phyloP scores from a whole-genome alignment of 1,140 invertebrate genomes.

The Drosophila virilis region DNA sequence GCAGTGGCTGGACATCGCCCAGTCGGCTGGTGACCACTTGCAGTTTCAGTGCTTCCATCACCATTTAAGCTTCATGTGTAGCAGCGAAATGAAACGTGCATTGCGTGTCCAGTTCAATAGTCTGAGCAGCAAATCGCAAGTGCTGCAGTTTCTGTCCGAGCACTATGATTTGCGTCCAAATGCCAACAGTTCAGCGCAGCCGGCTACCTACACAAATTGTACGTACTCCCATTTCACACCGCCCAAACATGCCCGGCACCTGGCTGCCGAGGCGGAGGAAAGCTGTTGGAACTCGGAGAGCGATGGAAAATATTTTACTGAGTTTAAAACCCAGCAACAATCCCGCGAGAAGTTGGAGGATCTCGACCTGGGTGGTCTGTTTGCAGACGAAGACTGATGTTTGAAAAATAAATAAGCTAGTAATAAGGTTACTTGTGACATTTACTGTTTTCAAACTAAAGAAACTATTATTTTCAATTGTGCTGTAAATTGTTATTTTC shows the following conservation, averaged over 20 bases:
- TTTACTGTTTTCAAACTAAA: too few relatives aligned
- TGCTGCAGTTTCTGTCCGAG: slow-evolving; percentile 88
- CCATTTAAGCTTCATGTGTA: slow-evolving; percentile 97
- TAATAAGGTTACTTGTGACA: not conserved
- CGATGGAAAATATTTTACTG: slow-evolving; percentile 75
- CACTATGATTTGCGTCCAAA: slow-evolving; percentile 57
- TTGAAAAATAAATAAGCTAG: not conserved
- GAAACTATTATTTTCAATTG: not conserved
- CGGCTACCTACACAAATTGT: slow-evolving; percentile 57
- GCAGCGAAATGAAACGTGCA: slow-evolving; percentile 89
- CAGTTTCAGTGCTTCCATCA: slow-evolving; percentile 95
- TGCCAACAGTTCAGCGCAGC: not conserved
- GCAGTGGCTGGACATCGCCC: slow-evolving; percentile 93
- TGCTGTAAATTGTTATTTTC: too few relatives aligned
- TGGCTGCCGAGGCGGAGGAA: slow-evolving; percentile 49
- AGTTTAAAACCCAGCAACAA: slow-evolving; percentile 58
- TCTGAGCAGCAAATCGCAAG: slow-evolving; percentile 88
- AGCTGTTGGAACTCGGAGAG: slow-evolving; percentile 54
- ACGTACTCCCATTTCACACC: slow-evolving; percentile 67
- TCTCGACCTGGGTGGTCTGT: slow-evolving; percentile 55
- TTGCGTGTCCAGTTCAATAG: slow-evolving; percentile 92
- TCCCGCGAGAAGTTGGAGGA: slow-evolving; percentile 38
- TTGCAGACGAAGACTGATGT: slow-evolving; percentile 47
- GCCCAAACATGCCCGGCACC: slow-evolving; percentile 55
- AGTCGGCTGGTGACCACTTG: slow-evolving; percentile 85